Base-by-base conservation (phyloP, 2,888 invertebrate genomes). In the Sturmia bella region DNA sequence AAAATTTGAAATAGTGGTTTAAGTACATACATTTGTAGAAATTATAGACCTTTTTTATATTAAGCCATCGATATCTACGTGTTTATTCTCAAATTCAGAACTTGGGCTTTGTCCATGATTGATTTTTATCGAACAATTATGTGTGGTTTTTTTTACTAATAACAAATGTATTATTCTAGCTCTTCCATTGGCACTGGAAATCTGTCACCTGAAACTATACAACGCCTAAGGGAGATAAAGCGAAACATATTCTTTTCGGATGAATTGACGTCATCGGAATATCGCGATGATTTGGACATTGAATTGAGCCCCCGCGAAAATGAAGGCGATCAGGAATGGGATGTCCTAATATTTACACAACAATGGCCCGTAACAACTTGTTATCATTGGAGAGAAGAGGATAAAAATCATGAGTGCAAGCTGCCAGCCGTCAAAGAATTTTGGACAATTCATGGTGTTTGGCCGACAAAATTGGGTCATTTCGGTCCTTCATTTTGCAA, bases 371-470 rank as follows among this genome's bases (percentile, higher is more conserved):
- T 92, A 48, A 94, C 95, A 0, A 92, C 94, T 2, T 96, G 96
- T 87, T 92, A 92, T 50, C 92, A 93, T 81, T 96, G 96, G 95
- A 92, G 93, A 85, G 93, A 94, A 84, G 90, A 92, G 63, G 92
- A 92, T 59, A 89, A 92, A 0, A 87, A 91, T 0, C 93, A 95
- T 85, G 91, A 92, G 1, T 97, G 96, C 87, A 88, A 90, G 0
- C 89, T 96, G 85, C 96, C 95, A 2, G 89, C 85, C 17, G 91
- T 92, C 59, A 91, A 90, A 13, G 92, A 93, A 66, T 91, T 93
- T 2, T 97, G 96, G 96, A 94, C 94, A 0, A 93, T 97, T 39
- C 96, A 97, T 87, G 96, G 96, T 1, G 92, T 96, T 45, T 97
- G 97, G 97, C 97, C 97, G 0, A 94, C 95, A 0, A 94, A 94